These are phyloP conservation scores for Eolophus roseicapilla DNA, from an alignment of 2,113 vertebrate species.

Conservation along the genomic window DNA sequence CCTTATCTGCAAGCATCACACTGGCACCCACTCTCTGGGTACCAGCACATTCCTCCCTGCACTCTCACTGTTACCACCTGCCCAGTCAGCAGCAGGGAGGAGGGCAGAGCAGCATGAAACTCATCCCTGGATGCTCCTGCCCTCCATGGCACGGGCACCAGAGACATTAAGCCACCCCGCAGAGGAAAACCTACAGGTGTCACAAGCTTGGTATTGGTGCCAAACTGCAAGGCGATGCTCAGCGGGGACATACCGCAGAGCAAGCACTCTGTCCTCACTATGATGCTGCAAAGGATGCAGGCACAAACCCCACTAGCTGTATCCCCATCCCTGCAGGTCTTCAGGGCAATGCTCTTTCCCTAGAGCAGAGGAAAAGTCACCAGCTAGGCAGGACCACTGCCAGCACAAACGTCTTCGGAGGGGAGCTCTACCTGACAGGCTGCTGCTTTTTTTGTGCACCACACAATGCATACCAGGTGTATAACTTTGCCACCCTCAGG, in stretches of 20 bases:
- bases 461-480: background rate
- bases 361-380: background rate
- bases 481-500: background rate
- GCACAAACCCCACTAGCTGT: rapidly evolving
- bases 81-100: background rate
- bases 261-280: rapidly evolving
- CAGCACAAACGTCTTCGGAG: background rate
- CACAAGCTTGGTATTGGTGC: background rate
- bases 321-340: background rate
- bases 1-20: background rate
- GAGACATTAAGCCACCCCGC: background rate
- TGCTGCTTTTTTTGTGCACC: background rate
- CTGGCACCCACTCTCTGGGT: background rate
- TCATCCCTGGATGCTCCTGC: background rate
- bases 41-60: background rate
- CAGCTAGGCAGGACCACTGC: background rate
- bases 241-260: background rate
- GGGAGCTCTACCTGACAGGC: background rate
- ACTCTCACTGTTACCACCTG: background rate
- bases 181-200: background rate
- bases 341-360: background rate
- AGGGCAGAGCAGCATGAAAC: background rate
- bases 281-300: background rate
- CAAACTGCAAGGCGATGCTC: background rate
- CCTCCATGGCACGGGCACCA: rapidly evolving